Evolutionary conservation across 1,140 invertebrate species (phyloP), one percentile per base, ranked within the genome.

Genomic region (Linepithema humile): DNA sequence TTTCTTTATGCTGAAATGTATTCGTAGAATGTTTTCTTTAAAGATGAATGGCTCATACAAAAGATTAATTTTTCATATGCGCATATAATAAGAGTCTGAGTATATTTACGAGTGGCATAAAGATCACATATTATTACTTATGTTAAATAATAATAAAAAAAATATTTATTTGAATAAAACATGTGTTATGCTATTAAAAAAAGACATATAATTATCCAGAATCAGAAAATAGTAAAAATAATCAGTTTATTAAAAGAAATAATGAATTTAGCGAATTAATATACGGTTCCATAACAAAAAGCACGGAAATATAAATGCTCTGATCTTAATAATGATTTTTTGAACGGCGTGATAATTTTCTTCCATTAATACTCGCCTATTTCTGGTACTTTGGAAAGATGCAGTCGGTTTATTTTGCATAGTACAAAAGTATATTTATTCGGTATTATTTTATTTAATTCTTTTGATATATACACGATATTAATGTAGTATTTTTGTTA

Each of bases 11-110:
- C 35, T 38, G 50, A 40, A 48, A 53, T 70, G 17, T 72, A 32
- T 55, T 26, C 38, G 69, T 20, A 26, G 50, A 57, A 74, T 74
- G 35, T 74, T 74, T 17, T 74, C 35, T 43, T 38, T 15, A 45
- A 55, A 74, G 55, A 45, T 40, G 50, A 55, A 73, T 59, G 72
- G 40, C 60, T 74, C 38, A 29, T 60, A 40, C 10, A 1, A 38
- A 23, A 60, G 72, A 74, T 74, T 74, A 74, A 60, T 60, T 43
- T 70, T 60, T 60, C 38, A 38, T 38, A 60, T 29, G 23, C 40
- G 35, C 23, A 73, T 59, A 35, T 29, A 20, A 23, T 10, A n/a
- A n/a, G 29, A 50, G 9, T 26, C 32, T 43, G 17, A 74, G 10
- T 40, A 23, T 43, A n/a, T 20, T 29, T 26, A 29, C 12, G 23